Conservation (phyloP, 2,797 vertebrate species). For the Pseudomugil gertrudae region DNA sequence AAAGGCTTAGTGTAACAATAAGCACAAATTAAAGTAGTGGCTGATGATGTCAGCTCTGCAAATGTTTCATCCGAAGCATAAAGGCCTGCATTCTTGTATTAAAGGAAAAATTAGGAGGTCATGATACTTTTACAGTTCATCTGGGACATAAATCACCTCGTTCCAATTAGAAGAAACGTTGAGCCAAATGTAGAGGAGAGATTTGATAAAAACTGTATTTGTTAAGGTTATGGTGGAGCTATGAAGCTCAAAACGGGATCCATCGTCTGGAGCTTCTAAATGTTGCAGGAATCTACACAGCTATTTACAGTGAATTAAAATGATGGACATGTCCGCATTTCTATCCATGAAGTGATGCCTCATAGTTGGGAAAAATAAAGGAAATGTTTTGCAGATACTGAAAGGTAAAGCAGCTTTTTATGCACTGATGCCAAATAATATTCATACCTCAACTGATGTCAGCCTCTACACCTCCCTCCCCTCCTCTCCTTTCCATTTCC, state of each 20-base stretch:
- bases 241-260: too few species aligned
- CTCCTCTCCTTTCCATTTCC: conserved; percentile 8
- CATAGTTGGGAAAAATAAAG: not conserved
- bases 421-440: conserved; percentile 2
- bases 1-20: not conserved
- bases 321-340: not conserved
- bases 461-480: conserved; percentile 2
- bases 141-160: too few species aligned
- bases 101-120: not conserved
- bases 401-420: not conserved
- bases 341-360: too few species aligned
- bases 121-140: not conserved
- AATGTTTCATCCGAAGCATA: not conserved
- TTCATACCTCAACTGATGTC: conserved; percentile 6
- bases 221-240: too few species aligned
- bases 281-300: not conserved
- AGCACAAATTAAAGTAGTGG: not conserved
- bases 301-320: not conserved
- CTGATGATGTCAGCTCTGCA: not conserved
- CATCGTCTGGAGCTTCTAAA: too few species aligned
- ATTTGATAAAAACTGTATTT: too few species aligned
- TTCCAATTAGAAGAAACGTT: not conserved
- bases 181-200: not conserved
- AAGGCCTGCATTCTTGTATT: not conserved
- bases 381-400: not conserved